These are phyloP conservation scores for Quadroppia sp. DNA, from an alignment of 2,888 invertebrate genomes.

Conservation along the genomic window DNA sequence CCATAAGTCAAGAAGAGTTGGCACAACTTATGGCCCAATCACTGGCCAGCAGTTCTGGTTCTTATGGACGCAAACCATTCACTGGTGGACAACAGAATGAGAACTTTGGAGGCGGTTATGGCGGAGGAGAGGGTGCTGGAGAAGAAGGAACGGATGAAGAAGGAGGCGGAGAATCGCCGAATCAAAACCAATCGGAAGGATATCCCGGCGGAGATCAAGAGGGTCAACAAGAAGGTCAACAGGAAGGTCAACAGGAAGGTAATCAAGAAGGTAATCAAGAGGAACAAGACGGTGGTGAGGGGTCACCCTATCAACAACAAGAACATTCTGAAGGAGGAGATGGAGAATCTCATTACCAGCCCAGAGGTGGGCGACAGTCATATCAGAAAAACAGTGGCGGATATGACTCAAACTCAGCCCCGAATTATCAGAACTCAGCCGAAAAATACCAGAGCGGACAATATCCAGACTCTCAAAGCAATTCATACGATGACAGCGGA, in stretches of 20 bases:
- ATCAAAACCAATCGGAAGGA: neutral
- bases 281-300: conserved; percentile 2
- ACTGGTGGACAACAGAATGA: neutral
- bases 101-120: neutral
- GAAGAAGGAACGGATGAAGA: neutral
- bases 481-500: neutral
- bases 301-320: neutral
- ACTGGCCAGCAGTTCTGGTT: conserved; percentile 23
- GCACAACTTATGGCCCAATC: conserved; percentile 42
- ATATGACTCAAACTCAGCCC: neutral
- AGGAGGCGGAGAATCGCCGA: neutral
- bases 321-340: neutral
- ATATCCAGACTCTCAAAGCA: conserved; percentile 1
- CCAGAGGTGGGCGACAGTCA: neutral
- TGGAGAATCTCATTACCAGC: conserved; percentile 32
- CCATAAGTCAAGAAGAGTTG: conserved; percentile 41
- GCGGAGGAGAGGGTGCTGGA: neutral
- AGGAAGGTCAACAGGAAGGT: no score
- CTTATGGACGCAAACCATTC: conserved; percentile 25
- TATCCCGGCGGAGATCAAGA: neutral
- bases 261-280: neutral
- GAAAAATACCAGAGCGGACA: conserved; percentile 26
- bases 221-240: conserved; percentile 6
- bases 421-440: neutral
- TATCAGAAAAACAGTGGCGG: neutral